Evolutionary conservation across 2,888 invertebrate species (phyloP).

Genomic region (Himalopsyche kuldschensis): DNA sequence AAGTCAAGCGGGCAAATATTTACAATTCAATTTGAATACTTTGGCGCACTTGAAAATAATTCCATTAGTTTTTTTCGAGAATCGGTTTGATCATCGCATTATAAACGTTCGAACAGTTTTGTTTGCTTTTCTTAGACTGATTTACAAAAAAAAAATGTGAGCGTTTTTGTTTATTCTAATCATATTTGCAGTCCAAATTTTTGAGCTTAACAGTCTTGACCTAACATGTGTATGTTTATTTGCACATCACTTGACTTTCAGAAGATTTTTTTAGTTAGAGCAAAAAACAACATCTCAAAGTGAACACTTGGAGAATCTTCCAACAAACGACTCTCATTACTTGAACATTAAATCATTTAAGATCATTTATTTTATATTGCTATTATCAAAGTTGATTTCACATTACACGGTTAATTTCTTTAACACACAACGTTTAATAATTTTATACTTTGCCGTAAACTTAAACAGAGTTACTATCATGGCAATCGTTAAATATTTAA

Average conservation of each 20-base stretch:
- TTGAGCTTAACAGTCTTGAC: slow-evolving; percentile 14
- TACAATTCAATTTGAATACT: not conserved
- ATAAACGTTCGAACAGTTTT: not conserved
- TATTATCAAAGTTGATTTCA: too few relatives aligned
- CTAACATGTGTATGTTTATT: slow-evolving; percentile 7
- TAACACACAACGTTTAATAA: too few relatives aligned
- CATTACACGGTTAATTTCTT: too few relatives aligned
- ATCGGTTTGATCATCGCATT: not conserved
- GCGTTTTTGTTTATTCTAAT: not conserved
- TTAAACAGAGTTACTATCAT: too few relatives aligned
- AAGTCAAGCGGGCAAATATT: not conserved
- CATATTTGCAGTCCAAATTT: slow-evolving; percentile 18
- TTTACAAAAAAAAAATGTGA: not conserved
- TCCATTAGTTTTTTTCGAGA: not conserved
- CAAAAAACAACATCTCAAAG: not conserved
- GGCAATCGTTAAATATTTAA: too few relatives aligned
- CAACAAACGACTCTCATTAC: too few relatives aligned
- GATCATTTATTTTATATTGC: too few relatives aligned
- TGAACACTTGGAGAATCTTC: too few relatives aligned
- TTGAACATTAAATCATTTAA: too few relatives aligned
- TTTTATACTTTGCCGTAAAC: too few relatives aligned
- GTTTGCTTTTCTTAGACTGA: not conserved
- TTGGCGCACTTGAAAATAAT: not conserved
- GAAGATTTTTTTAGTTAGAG: slow-evolving; percentile 3
- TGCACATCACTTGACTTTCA: slow-evolving; percentile 25